Evolutionary conservation across 2,797 vertebrate species (phyloP), one percentile per base, ranked within the genome.

Genomic region (Catharus ustulatus): DNA sequence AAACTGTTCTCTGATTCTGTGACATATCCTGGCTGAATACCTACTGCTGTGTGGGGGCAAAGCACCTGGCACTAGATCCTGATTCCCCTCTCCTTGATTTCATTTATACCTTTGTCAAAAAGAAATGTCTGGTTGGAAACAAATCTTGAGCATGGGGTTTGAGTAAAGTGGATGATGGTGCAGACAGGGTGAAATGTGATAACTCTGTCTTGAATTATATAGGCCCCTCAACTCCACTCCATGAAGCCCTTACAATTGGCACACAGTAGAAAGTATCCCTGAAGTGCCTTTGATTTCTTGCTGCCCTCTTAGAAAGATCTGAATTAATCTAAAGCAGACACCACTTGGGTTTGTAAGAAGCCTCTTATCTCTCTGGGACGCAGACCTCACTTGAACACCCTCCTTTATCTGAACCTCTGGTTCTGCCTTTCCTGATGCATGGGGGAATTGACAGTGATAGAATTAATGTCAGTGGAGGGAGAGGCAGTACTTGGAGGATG

Each of bases 291-390:
- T 94, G 85, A 84, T 94, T 95, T 88, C 76, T 84, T 84, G 83
- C 83, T 95, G 91, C 85, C 73, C 87, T 82, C 54, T 82, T 82
- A 59, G 76, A 84, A 88, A 93, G 87, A 86, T 79, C 77, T 61
- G 80, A 90, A 94, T 49, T 95, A 96, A 95, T 95, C 91, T 94
- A 74, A 88, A 90, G 87, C 89, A 96, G 93, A 91, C 87, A 94
- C 95, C 67, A 1, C 42, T 82, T 82, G 83, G 49, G 91, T 83
- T 84, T 73, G 59, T 43, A 57, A 93, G 87, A 79, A 94, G 67
- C 66, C 59, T 95, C 77, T 96, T 91, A 84, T 87, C 87, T 88
- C 89, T 62, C 46, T 52, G 83, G 71, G 67, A 11, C 0, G 2
- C 89, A 87, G 87, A 81, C 76, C 79, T 91, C 0, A 0, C 73